phyloP scores from a whole-genome alignment of 2,888 invertebrate genomes.

The Masnerella sp. region DNA sequence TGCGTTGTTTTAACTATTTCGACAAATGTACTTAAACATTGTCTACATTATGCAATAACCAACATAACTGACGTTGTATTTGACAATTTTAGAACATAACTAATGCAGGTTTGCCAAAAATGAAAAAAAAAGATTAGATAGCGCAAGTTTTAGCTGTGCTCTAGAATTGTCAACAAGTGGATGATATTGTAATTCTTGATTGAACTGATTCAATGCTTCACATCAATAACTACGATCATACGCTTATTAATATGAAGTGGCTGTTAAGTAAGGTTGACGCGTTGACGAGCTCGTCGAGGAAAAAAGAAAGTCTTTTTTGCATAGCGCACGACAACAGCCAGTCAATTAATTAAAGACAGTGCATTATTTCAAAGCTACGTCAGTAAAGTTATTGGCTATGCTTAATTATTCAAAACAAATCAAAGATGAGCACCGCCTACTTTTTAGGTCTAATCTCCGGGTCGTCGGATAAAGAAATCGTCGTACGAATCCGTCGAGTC shows the following conservation, averaged over 20 bases:
- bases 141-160: conserved; percentile 3
- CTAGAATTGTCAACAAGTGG: conserved; percentile 27
- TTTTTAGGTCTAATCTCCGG: conserved; percentile 61
- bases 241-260: conserved; percentile 52
- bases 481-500: conserved; percentile 49
- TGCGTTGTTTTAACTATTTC: too few relatives aligned
- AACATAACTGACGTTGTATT: conserved; percentile 52
- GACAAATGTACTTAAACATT: conserved; percentile 30
- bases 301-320: conserved; percentile 1
- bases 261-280: conserved; percentile 43
- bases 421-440: conserved; percentile 51
- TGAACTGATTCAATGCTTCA: conserved; percentile 40
- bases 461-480: conserved; percentile 56
- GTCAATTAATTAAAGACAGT: conserved; percentile 41
- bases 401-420: conserved; percentile 19
- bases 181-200: conserved; percentile 42
- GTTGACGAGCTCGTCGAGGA: conserved; percentile 22
- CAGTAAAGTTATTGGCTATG: conserved; percentile 43
- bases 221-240: conserved; percentile 47
- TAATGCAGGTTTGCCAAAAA: background rate
- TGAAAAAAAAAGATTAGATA: background rate
- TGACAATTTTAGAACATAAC: conserved; percentile 25
- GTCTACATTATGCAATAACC: conserved; percentile 28
- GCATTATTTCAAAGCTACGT: conserved; percentile 25
- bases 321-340: conserved; percentile 48